Base-by-base conservation (phyloP, 2,888 invertebrate species). In the Agonum fuliginosum region DNA sequence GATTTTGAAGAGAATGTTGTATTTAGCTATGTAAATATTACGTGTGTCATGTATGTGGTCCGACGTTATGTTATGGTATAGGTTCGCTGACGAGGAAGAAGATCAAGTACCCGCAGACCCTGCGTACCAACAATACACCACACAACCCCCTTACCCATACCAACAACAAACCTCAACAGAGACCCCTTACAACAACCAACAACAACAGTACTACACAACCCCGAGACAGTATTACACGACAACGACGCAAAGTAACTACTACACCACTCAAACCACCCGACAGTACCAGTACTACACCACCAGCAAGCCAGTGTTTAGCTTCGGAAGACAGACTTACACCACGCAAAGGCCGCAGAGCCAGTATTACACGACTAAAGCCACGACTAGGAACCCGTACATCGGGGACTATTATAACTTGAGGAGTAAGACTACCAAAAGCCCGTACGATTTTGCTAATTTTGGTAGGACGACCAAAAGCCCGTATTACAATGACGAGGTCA, bases 301-400 rank as follows among this genome's bases (percentile, higher is more conserved):
- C 51, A 69, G 70, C 12, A 80, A 79, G 79, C 78, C 78, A 65
- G 58, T 69, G 27, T 70, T 76, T 14, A 74, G 79, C 48, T 74
- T 78, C 22, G 78, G 79, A 70, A 78, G 65, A 80, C 77, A 79
- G 80, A 22, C 75, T 80, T 51, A 80, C 17, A 81, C 83, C 6
- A 81, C 82, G 5, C 78, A 80, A 58, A 74, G 43, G 54, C 79
- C 80, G 69, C 37, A 70, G 43, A 58, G 80, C 80, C 78, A 80
- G 78, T 65, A 79, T 76, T 76, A 79, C 51, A 80, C 79, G 41
- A 81, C 79, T 62, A 78, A 79, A 19, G 79, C 80, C 14, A 88
- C 90, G 10, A 91, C 91, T 8, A 88, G 87, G 84, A 90, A 88
- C 83, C 90, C 91, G 0, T 91, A 90, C 84, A 80, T 86, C 79